Conservation (phyloP, 2,113 vertebrate species). For the Thunnus thynnus region DNA sequence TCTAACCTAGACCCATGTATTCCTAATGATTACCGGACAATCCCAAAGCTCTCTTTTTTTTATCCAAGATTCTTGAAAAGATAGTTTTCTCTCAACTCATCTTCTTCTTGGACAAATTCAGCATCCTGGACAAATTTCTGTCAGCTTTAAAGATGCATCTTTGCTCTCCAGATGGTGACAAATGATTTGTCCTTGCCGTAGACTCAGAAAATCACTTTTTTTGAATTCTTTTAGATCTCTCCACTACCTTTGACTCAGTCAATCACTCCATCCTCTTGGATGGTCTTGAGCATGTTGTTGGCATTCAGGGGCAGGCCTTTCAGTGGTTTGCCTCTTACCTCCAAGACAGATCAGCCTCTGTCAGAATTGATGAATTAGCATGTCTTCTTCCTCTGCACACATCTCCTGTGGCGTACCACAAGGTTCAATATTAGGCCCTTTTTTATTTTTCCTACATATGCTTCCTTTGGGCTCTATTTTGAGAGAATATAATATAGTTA, state of each 20-base stretch:
- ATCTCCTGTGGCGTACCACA: background rate
- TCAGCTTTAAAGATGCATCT: background rate
- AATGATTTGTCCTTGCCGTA: too few species aligned
- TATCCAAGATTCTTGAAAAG: background rate
- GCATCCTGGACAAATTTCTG: background rate
- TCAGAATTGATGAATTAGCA: background rate
- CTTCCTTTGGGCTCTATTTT: background rate
- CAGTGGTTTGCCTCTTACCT: slow-evolving; percentile 2
- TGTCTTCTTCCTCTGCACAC: background rate
- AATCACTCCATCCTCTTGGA: background rate
- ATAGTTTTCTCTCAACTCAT: too few species aligned
- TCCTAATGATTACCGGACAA: too few species aligned
- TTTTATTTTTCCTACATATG: background rate
- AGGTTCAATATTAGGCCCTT: background rate
- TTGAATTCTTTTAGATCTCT: background rate
- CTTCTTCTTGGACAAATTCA: background rate
- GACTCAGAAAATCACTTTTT: background rate
- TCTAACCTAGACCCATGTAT: too few species aligned
- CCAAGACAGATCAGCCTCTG: background rate
- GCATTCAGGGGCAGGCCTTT: background rate
- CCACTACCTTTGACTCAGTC: background rate
- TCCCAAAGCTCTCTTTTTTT: too few species aligned
- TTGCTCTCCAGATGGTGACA: background rate
- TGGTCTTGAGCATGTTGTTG: background rate
- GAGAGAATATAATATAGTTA: background rate